A percentile compares a stretch with the other conserved stretches of the same genome.
Conservation (phyloP, 1,140 invertebrate genomes). For the Sinonovacula constricta region DNA sequence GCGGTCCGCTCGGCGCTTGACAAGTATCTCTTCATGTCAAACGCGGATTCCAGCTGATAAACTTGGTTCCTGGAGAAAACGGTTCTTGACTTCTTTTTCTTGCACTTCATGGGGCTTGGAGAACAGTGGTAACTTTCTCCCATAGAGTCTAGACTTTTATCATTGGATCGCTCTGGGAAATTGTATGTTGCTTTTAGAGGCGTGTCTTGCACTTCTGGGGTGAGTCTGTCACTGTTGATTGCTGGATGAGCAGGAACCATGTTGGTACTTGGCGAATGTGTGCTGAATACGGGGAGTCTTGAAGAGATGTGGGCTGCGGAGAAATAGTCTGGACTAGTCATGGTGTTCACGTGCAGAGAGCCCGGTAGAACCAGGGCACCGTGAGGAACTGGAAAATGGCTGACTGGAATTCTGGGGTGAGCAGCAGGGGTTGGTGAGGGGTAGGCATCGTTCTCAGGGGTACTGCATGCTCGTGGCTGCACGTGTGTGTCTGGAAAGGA, state of each 20-base stretch:
- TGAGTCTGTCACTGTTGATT: neutral
- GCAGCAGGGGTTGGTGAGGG: conserved; percentile 29
- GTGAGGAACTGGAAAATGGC: neutral
- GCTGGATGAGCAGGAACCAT: neutral
- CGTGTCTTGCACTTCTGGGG: neutral
- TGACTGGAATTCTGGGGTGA: conserved; percentile 3
- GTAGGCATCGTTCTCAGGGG: conserved; percentile 28
- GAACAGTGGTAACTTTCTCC: conserved; percentile 34
- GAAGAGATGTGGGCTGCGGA: neutral
- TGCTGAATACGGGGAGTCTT: neutral
- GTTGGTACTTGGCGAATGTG: neutral
- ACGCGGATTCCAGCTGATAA: conserved; percentile 98
- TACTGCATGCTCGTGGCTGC: conserved; percentile 39
- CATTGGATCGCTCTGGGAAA: conserved; percentile 11
- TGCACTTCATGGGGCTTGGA: conserved; percentile 33
- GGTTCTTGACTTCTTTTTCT: conserved; percentile 85
- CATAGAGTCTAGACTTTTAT: conserved; percentile 42
- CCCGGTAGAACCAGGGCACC: neutral
- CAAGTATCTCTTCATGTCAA: conserved; percentile 97
- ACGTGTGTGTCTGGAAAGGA: conserved; percentile 22
- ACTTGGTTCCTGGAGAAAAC: conserved; percentile 99
- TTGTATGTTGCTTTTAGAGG: neutral
- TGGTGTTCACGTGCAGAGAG: neutral
- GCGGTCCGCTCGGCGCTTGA: conserved; percentile 98
- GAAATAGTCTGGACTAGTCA: neutral